A percentile compares a stretch with the other conserved stretches of the same genome.
phyloP scores from a whole-genome alignment of 2,797 vertebrate species.

The Amazona finschi region DNA sequence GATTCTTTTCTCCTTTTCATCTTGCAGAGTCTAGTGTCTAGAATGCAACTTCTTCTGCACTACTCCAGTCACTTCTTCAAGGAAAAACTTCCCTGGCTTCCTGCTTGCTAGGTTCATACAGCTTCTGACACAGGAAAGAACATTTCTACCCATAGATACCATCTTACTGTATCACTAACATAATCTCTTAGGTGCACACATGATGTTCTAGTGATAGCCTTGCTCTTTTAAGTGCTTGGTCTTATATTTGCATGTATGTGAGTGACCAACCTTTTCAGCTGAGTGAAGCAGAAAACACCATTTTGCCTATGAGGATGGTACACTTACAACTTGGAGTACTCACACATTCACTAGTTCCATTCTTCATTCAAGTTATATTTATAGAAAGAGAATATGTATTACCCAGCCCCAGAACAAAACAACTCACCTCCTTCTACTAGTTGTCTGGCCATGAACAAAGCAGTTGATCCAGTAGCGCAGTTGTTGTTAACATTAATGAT shows the following conservation, averaged over 20 bases:
- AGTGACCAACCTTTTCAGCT: background rate
- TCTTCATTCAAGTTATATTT: background rate
- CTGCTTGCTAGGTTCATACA: background rate
- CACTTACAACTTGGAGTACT: background rate
- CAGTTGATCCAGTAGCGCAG: conserved; percentile 95
- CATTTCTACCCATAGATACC: background rate
- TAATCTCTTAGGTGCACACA: background rate
- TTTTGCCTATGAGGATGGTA: background rate
- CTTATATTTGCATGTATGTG: background rate
- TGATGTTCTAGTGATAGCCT: background rate
- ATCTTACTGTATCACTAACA: background rate
- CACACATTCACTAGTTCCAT: background rate
- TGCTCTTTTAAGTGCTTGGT: background rate
- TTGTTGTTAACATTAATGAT: conserved; percentile 97
- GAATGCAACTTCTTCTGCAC: background rate
- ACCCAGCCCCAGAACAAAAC: background rate
- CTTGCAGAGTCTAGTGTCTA: background rate
- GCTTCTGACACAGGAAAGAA: background rate
- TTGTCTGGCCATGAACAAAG: conserved; percentile 91
- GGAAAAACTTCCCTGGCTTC: background rate
- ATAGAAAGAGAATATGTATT: background rate
- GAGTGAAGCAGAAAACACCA: background rate
- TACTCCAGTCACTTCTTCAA: background rate
- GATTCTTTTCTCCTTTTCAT: background rate
- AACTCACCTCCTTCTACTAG: conserved; percentile 89